These are phyloP conservation scores for Eupristina koningsbergeri DNA, from an alignment of 1,140 invertebrate species.

Conservation along the genomic window DNA sequence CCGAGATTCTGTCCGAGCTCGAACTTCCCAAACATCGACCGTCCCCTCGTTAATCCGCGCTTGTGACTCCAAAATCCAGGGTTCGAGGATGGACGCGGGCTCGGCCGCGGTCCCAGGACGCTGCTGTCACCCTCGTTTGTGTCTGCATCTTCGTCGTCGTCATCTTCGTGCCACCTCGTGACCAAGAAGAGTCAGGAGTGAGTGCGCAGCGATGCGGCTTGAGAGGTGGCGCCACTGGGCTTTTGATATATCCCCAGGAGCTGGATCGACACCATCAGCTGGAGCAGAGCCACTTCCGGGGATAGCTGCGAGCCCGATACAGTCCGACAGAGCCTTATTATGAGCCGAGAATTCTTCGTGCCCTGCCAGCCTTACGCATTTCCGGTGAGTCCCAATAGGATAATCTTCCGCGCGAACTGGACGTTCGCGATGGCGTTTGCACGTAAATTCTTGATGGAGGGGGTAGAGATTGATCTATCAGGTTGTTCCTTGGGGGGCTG, in stretches of 20 bases:
- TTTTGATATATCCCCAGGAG: constrained; percentile 65
- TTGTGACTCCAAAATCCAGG: background rate
- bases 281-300: background rate
- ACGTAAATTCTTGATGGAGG: no score
- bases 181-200: constrained; percentile 12
- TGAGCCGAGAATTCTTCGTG: constrained; percentile 71
- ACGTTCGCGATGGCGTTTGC: background rate
- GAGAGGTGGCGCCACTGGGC: constrained; percentile 67
- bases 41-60: no score
- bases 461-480: no score
- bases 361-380: constrained; percentile 68
- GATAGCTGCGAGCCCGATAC: no score
- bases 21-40: no score
- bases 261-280: constrained; percentile 27
- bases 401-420: no score
- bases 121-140: background rate
- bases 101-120: background rate
- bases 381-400: constrained; percentile 61
- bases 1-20: no score
- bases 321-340: constrained; percentile 56
- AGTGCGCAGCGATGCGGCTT: constrained; percentile 38
- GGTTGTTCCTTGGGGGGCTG: no score
- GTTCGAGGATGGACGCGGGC: background rate
- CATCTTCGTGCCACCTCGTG: constrained; percentile 4
- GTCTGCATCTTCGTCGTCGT: background rate